These are phyloP conservation scores for Polyodon spathula DNA, from an alignment of 2,113 vertebrate genomes.

Conservation along the genomic window DNA sequence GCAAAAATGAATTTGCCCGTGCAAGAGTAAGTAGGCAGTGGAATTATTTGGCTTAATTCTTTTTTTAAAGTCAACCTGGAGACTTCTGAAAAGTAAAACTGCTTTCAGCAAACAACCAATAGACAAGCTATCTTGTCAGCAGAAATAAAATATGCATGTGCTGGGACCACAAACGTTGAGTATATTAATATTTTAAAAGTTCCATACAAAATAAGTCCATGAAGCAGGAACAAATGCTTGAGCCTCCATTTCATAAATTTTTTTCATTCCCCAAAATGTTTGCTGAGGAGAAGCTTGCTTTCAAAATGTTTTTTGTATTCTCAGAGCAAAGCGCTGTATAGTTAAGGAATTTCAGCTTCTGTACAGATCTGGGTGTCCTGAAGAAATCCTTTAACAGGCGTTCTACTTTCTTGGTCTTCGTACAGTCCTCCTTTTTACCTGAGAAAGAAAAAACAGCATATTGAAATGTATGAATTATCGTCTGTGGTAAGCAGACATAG, in stretches of 20 bases:
- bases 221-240: neutral
- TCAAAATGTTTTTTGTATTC: slow-evolving; percentile 27
- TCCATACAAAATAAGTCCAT: neutral
- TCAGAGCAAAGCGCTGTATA: slow-evolving; percentile 73
- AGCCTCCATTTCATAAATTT: neutral
- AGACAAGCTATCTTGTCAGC: neutral
- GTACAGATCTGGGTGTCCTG: slow-evolving; percentile 51
- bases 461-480: slow-evolving; percentile 19
- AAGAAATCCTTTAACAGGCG: slow-evolving; percentile 56
- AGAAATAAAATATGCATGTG: neutral
- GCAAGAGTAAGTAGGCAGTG: slow-evolving; percentile 5
- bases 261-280: neutral
- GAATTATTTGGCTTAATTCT: slow-evolving; percentile 11
- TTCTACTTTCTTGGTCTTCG: slow-evolving; percentile 53
- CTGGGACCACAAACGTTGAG: neutral
- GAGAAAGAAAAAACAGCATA: slow-evolving; percentile 29
- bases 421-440: slow-evolving; percentile 80
- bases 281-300: slow-evolving; percentile 5
- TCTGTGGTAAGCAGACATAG: neutral
- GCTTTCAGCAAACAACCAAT: slow-evolving; percentile 4
- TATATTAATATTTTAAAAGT: slow-evolving; percentile 1
- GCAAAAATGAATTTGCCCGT: neutral
- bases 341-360: slow-evolving; percentile 63
- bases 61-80: slow-evolving; percentile 1
- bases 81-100: slow-evolving; percentile 1